Base-by-base conservation (phyloP, 2,797 vertebrate species). In the Phoebastria nigripes region DNA sequence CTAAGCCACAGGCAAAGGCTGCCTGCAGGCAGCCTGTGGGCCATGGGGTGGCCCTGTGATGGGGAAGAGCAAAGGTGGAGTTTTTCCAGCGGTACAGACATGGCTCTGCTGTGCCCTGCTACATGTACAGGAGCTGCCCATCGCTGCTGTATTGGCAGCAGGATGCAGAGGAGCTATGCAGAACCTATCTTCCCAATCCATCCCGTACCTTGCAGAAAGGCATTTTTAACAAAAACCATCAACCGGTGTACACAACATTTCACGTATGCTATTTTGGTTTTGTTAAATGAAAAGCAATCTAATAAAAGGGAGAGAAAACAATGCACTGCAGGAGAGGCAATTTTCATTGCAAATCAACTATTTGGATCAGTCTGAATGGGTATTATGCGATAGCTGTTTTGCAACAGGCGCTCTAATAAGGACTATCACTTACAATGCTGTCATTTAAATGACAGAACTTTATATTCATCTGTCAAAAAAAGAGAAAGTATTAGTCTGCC, bases 301-400 rank as follows among this genome's bases (percentile, higher is more conserved):
- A 78, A 88, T 81, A 81, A 90, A 82, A 74, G 35, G 19, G 29
- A 85, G 7, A 44, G 24, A 90, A 94, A 95, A 89, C 42, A 89
- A 65, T 74, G 54, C 71, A 42, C 51, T 28, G 29, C 59, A 49
- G 74, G 67, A 92, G 82, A 87, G 41, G 74, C 35, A 83, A 91
- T 91, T 95, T 86, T 89, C 82, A 65, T 76, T 71, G 56, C n/a
- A 94, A 88, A 86, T 81, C 78, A 87, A n/a, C 69, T 54, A 2
- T 85, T 92, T 73, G 56, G 26, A 63, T 87, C 33, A 83, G 37
- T 81, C 56, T 91, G 79, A 78, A 71, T 22, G 29, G 39, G 42
- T 72, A 37, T 56, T 65, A 89, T 47, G 42, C 1, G 5, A 78
- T 52, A 86, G 46, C 58, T 81, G 25, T 79, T 93, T 78, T 93